These are phyloP conservation scores for Lepidothrix coronata DNA, from an alignment of 2,113 vertebrate genomes.

Conservation along the genomic window DNA sequence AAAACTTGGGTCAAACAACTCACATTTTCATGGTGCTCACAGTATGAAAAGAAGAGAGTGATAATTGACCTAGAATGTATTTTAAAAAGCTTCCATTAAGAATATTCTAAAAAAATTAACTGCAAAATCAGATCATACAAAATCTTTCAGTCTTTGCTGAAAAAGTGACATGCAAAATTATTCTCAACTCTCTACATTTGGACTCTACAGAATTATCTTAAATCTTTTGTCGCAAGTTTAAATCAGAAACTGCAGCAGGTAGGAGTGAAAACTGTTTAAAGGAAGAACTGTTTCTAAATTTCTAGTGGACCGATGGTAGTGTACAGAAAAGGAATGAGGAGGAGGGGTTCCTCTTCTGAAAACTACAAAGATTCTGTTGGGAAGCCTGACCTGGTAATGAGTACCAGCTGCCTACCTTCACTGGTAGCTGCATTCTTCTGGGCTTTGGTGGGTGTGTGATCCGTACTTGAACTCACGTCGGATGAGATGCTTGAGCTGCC, in stretches of 20 bases:
- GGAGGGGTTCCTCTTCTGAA: background rate
- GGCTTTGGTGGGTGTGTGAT: slow-evolving; percentile 95
- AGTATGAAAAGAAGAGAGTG: background rate
- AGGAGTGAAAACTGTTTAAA: background rate
- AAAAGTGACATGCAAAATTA: background rate
- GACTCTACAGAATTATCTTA: background rate
- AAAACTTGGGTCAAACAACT: background rate
- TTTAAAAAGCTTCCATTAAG: background rate
- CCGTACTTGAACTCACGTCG: slow-evolving; percentile 98
- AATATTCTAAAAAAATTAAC: background rate
- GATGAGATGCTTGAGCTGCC: slow-evolving; percentile 99
- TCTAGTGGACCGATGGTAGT: background rate
- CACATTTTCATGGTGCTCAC: background rate
- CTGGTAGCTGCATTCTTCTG: slow-evolving; percentile 96
- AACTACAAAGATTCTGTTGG: slow-evolving; percentile 44
- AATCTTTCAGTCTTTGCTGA: background rate
- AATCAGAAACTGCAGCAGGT: background rate
- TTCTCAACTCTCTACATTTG: background rate
- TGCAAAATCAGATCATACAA: background rate
- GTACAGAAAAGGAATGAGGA: background rate
- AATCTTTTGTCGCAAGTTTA: background rate
- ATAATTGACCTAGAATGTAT: background rate
- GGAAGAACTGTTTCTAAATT: slow-evolving; percentile 66
- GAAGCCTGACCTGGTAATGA: slow-evolving; percentile 69
- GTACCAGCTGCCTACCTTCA: slow-evolving; percentile 93